Evolutionary conservation across 1,140 invertebrate genomes (phyloP).

Genomic region (Macrocentrus cingulum): DNA sequence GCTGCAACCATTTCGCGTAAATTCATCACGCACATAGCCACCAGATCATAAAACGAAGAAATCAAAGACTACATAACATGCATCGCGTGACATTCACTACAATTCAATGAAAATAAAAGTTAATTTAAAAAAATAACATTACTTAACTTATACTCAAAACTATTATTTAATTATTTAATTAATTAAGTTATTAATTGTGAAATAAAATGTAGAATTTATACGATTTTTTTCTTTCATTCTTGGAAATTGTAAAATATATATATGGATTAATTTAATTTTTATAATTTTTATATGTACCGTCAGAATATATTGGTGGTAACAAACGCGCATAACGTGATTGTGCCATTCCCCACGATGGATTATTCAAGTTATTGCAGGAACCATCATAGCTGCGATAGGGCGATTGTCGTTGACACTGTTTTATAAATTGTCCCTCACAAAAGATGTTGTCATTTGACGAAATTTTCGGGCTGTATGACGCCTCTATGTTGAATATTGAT

Average conservation of each 20-base stretch:
- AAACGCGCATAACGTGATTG: constrained; percentile 76
- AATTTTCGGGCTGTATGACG: neutral
- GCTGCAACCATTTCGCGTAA: no score
- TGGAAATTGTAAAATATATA: neutral
- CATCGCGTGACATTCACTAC: no score
- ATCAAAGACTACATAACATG: no score
- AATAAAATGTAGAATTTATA: no score
- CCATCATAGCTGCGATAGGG: constrained; percentile 79
- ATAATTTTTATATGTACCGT: constrained; percentile 64
- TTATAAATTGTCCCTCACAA: constrained; percentile 37
- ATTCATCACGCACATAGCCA: no score
- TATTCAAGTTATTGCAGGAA: constrained; percentile 79
- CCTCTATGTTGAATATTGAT: neutral
- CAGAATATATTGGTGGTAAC: constrained; percentile 77
- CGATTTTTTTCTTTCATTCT: no score
- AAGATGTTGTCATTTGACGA: neutral
- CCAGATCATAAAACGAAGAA: no score
- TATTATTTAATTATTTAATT: neutral
- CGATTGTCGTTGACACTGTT: constrained; percentile 51
- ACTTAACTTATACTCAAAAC: no score
- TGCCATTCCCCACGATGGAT: constrained; percentile 73
- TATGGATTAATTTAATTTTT: neutral
- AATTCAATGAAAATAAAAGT: no score
- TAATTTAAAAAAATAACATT: no score
- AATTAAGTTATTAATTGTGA: no score